Evolutionary conservation across 2,888 invertebrate genomes (phyloP).

Genomic region (Poecilus cupreus): DNA sequence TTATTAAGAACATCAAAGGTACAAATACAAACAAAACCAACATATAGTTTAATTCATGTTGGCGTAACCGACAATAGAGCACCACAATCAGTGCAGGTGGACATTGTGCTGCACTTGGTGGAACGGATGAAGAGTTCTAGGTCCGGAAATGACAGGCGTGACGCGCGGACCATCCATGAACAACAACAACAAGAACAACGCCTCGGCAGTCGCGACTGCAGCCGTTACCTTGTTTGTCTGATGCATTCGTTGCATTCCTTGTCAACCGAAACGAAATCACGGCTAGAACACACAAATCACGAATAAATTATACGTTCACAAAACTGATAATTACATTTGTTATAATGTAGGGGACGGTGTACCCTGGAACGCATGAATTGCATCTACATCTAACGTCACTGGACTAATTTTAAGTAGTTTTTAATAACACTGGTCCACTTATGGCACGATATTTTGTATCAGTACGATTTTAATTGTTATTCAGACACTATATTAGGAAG

Average conservation of each 20-base stretch:
- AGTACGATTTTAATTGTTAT: no score
- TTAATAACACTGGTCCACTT: no score
- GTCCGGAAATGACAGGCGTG: slow-evolving; percentile 24
- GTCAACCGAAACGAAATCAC: neutral
- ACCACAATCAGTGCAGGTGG: slow-evolving; percentile 15
- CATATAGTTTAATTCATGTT: no score
- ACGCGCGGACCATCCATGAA: neutral
- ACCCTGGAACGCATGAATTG: no score
- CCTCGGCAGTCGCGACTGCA: neutral
- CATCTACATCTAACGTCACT: no score
- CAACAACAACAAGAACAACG: neutral
- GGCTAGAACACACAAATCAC: neutral
- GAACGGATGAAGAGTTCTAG: slow-evolving; percentile 7
- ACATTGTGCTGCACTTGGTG: neutral
- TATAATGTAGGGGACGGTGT: no score
- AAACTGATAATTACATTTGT: no score
- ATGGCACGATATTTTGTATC: no score
- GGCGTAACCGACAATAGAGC: neutral
- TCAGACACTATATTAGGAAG: no score
- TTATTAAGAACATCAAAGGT: no score
- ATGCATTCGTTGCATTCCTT: slow-evolving; percentile 2
- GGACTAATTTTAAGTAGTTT: no score
- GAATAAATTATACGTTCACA: neutral
- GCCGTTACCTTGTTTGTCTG: neutral
- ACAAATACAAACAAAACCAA: no score